A percentile compares a stretch with the other conserved stretches of the same genome.
phyloP scores from a whole-genome alignment of 2,113 vertebrate species.

The Urocynchramus pylzowi region DNA sequence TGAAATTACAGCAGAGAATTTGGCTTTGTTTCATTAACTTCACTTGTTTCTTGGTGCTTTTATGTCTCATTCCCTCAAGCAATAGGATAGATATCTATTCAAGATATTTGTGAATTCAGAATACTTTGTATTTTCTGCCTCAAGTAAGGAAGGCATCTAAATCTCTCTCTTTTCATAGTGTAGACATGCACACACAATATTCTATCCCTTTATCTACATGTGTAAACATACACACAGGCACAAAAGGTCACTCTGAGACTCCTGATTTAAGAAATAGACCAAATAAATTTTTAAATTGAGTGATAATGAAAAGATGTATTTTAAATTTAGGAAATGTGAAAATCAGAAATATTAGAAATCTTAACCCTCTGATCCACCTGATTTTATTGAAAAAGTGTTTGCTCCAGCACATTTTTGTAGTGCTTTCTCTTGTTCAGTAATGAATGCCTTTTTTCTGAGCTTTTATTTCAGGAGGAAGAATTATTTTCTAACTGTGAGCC shows the following conservation, averaged over 20 bases:
- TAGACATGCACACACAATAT: not conserved
- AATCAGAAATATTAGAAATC: not conserved
- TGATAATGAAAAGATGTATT: not conserved
- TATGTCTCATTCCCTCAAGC: constrained; percentile 27
- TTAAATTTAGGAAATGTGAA: not conserved
- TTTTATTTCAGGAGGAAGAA: constrained; percentile 6
- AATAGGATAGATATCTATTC: not conserved
- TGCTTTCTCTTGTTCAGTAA: not conserved
- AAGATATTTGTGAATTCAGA: not conserved
- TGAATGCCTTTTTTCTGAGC: not conserved
- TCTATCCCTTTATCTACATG: not conserved
- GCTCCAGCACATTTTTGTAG: constrained; percentile 36
- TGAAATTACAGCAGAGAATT: constrained; percentile 20
- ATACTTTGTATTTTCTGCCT: not conserved
- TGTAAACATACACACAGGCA: not conserved
- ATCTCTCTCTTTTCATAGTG: not conserved
- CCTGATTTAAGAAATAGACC: not conserved
- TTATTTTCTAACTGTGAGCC: constrained; percentile 43
- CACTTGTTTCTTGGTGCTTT: not conserved
- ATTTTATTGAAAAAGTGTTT: not conserved
- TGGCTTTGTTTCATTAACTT: constrained; percentile 18
- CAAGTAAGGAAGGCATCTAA: not conserved
- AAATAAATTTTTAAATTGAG: not conserved
- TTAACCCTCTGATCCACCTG: not conserved
- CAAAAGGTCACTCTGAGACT: not conserved